Base-by-base conservation (phyloP, 2,797 vertebrate species). In the Erethizon dorsatum region DNA sequence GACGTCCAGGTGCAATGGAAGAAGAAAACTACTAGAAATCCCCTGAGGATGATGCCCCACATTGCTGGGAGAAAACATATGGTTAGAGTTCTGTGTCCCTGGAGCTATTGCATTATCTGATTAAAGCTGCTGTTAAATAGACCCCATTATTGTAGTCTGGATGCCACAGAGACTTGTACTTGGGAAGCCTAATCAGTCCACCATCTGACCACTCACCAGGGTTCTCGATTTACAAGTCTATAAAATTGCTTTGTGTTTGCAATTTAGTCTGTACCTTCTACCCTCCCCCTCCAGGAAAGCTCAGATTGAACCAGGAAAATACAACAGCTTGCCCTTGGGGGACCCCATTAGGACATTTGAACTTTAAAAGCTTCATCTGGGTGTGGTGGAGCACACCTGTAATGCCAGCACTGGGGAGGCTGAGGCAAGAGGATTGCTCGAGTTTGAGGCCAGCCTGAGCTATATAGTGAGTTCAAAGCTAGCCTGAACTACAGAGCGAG, bases 71-170 rank as follows among this genome's bases (percentile, higher is more conserved):
- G 83, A 85, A 94, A 94, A 85, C 61, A 88, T 88, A 91, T 57
- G 57, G 78, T 86, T 92, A 77, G 85, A 97, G 84, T 86, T 93
- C 96, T 83, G 59, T 86, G 73, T 96, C 84, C 87, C 84, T 90
- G 57, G 96, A 95, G 95, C 71, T 88, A 95, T 92, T 91, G 95
- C 3, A 4, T 94, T 96, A 95, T 95, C 95, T 97, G 90, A 96
- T 96, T 97, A 97, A 96, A 91, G 84, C 82, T 85, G 89, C 78
- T 91, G 65, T 96, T 97, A 97, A 98, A 96, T 95, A 97, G 93
- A 95, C 90, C 69, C 84, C 85, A 90, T 93, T 97, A 85, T 94
- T 95, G 90, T 84, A 96, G 59, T 96, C 88, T 96, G 28, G 63
- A 77, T 97, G 73, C 67, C 91, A 88, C 15, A 80, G 95, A 97